Evolutionary conservation across 2,888 invertebrate genomes (phyloP), one percentile per base, ranked within the genome.

Genomic region (Mesoligia furuncula): DNA sequence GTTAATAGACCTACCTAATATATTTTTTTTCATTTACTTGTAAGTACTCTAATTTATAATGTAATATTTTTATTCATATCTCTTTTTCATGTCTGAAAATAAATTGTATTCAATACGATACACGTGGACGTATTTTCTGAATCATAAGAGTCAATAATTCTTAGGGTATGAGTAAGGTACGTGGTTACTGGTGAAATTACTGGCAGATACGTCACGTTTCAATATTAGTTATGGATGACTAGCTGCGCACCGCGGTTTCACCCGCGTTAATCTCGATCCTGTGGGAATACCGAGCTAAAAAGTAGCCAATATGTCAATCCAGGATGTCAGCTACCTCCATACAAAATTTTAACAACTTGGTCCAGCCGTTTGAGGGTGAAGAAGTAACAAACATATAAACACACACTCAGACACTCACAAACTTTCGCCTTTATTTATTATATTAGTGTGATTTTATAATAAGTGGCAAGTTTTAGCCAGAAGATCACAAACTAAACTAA

Each of bases 101-200:
- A 59, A 42, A 51, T 42, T 39, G 7, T 72, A 27, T 7, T 54
- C 24, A 57, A 62, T 42, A 45, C 3, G 61, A 24, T 27, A 69
- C 36, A 69, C 54, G 70, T 48, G 17, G 17, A 31, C 17, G 9
- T 17, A 48, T 59, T 79, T 17, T 80, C 36, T 78, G 36, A 79
- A 61, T 73, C 61, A 17, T 73, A 27, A 11, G 36, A 73, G 15
- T 13, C 24, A 62, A 54, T 59, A 0, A 17, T 31, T 42, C 59
- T 39, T 42, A 27, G 27, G 7, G 9, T 59, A 48, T 27, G 62
- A 6, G 24, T 17, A 42, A 8, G 13, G 4, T 45, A 45, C 17
- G 17, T 17, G 6, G 42, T 7, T 24, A 15, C 17, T 64, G 7
- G n/a, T 17, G 11, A 13, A 65, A 36, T 45, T 36, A 65, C 54